Conservation (phyloP, 2,888 invertebrate species). For the Sepioteuthis lessoniana region DNA sequence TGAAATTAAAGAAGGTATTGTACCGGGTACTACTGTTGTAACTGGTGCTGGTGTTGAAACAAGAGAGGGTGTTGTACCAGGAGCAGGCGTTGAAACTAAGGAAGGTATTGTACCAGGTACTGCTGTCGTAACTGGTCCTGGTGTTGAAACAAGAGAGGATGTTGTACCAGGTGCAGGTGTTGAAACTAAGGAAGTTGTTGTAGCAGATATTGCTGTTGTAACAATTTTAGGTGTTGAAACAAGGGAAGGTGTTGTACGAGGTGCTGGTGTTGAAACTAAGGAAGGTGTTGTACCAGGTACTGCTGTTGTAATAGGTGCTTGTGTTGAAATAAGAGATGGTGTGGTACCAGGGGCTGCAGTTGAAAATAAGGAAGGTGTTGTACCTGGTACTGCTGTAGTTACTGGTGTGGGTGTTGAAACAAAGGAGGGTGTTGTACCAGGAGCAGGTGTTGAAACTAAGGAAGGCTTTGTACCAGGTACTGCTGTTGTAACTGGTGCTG, state of each 20-base stretch:
- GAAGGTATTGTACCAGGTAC: conserved; percentile 50
- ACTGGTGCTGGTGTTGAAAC: conserved; percentile 43
- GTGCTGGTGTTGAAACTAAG: background rate
- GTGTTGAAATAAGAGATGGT: background rate
- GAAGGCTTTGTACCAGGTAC: background rate
- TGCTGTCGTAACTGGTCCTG: too few species aligned
- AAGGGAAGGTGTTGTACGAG: background rate
- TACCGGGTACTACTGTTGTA: too few species aligned
- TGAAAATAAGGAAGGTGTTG: background rate
- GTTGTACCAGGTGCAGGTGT: conserved; percentile 51
- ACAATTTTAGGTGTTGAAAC: background rate
- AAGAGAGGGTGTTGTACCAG: conserved; percentile 46
- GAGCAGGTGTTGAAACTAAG: background rate
- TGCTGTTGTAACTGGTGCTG: background rate
- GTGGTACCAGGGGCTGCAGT: background rate
- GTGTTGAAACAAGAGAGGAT: conserved; percentile 49
- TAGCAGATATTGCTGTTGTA: background rate
- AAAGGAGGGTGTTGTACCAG: too few species aligned
- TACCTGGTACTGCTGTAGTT: too few species aligned
- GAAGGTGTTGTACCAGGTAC: background rate
- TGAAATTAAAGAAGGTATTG: too few species aligned
- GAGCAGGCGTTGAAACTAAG: too few species aligned
- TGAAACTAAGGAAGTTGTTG: conserved; percentile 48
- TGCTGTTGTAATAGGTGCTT: background rate
- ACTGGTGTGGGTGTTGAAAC: too few species aligned